Percentiles rank a stretch among this genome's conserved stretches.
These are phyloP conservation scores for Artibeus jamaicensis DNA, from an alignment of 2,797 vertebrate genomes.

Conservation along the genomic window DNA sequence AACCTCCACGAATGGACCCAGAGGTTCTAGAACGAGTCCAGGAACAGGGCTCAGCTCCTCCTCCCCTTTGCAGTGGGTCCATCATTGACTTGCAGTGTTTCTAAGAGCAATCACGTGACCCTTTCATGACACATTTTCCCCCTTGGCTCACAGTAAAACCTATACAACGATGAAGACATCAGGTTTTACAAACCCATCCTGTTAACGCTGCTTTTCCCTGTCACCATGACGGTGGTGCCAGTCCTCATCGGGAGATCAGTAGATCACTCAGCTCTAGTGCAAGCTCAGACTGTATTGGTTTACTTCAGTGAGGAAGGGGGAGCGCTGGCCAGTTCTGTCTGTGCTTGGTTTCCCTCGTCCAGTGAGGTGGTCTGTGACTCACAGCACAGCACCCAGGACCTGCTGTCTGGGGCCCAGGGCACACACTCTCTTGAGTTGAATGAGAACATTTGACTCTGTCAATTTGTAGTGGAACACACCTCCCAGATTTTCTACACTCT, in stretches of 20 bases:
- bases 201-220: background rate
- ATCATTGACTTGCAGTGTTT: background rate
- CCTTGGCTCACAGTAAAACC: background rate
- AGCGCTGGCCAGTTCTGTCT: background rate
- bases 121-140: background rate
- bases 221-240: background rate
- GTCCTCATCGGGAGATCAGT: background rate
- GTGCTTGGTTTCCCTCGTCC: background rate
- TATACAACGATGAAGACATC: background rate
- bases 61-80: background rate
- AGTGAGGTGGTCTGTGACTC: background rate
- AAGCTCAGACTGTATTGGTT: background rate
- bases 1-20: background rate
- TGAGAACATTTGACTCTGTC: constrained; percentile 54
- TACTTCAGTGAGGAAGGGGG: background rate
- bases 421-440: constrained; percentile 49
- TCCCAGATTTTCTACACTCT: constrained; percentile 12
- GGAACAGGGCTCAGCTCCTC: background rate
- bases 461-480: constrained; percentile 23
- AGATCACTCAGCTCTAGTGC: background rate
- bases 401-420: background rate
- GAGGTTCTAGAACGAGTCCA: background rate
- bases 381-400: background rate
- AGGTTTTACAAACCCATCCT: background rate
- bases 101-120: background rate